A percentile compares a stretch with the other conserved stretches of the same genome.
These are phyloP conservation scores for Samia ricini DNA, from an alignment of 1,140 invertebrate genomes.

Conservation along the genomic window DNA sequence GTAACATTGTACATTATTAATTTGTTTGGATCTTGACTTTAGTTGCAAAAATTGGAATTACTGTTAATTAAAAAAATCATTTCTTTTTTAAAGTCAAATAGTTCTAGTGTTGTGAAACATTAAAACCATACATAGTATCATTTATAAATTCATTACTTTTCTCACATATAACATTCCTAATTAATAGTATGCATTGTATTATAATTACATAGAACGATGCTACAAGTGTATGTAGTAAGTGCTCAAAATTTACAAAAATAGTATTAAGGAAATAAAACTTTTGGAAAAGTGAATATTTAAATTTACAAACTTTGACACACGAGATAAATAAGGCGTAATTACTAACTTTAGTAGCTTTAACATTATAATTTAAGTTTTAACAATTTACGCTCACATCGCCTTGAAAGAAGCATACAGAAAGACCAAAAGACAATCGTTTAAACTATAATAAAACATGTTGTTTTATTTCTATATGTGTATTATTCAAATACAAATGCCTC, in stretches of 20 bases:
- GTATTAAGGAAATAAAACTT: too few relatives aligned
- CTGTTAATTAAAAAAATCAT: too few relatives aligned
- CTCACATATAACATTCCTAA: not conserved
- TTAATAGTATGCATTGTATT: not conserved
- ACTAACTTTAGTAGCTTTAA: not conserved
- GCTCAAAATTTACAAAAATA: constrained; percentile 8
- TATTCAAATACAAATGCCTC: not conserved
- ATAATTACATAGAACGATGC: not conserved
- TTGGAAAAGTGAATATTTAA: not conserved
- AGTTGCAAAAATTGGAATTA: too few relatives aligned
- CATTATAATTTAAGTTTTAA: not conserved
- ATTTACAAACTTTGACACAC: not conserved
- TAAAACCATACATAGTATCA: not conserved
- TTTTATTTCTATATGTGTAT: not conserved
- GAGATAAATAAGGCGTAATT: not conserved
- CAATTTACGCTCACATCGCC: not conserved
- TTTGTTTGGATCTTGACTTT: too few relatives aligned
- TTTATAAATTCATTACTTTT: not conserved
- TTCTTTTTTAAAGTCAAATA: not conserved
- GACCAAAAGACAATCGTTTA: not conserved
- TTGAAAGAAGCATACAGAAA: not conserved
- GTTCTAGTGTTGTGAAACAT: not conserved
- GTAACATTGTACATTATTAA: too few relatives aligned
- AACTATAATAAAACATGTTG: not conserved
- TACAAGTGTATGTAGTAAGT: not conserved